phyloP scores from a whole-genome alignment of 2,113 vertebrate genomes.

The Anguilla rostrata region DNA sequence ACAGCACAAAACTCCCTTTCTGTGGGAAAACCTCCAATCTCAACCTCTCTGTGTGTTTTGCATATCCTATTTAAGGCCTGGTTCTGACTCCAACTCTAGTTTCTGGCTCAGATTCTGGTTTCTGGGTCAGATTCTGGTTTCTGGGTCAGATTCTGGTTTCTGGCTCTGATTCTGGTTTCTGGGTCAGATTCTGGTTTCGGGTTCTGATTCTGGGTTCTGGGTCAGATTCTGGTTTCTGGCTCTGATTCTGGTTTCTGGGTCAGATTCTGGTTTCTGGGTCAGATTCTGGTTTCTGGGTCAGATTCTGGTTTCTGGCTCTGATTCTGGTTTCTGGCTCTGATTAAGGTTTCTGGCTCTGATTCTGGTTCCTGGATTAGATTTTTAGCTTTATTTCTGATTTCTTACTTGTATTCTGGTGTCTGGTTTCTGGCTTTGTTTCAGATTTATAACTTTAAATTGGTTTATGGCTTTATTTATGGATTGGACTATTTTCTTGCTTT shows the following conservation, averaged over 20 bases:
- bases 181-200: not conserved
- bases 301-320: not conserved
- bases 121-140: not conserved
- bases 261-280: not conserved
- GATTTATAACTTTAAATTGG: too few relatives aligned
- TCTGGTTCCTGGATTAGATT: not conserved
- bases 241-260: not conserved
- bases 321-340: not conserved
- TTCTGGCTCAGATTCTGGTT: not conserved
- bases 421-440: not conserved
- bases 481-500: not conserved
- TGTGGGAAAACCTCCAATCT: not conserved
- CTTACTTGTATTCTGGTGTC: not conserved
- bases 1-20: conserved; percentile 40
- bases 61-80: not conserved
- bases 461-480: not conserved
- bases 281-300: too few relatives aligned
- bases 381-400: not conserved
- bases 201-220: not conserved
- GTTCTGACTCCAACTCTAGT: not conserved
- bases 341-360: not conserved
- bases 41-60: not conserved
- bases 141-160: not conserved
- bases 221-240: not conserved
- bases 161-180: not conserved